Conservation (phyloP, 2,888 invertebrate genomes). For the Scaptomyza flava region DNA sequence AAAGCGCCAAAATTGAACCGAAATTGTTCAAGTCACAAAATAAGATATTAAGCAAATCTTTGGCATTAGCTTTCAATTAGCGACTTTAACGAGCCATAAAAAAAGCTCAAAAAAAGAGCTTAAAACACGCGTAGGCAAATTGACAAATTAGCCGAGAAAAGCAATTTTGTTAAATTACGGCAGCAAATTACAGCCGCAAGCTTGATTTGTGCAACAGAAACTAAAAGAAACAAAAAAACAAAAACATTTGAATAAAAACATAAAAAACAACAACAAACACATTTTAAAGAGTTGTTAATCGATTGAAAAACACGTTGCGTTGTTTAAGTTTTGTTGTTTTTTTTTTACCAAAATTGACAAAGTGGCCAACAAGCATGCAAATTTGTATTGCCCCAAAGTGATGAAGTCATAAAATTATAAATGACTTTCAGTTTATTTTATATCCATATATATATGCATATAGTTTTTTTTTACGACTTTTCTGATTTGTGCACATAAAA, state of each 20-base stretch:
- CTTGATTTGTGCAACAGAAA: constrained; percentile 40
- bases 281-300: constrained; percentile 62
- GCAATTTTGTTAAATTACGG: constrained; percentile 65
- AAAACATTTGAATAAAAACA: background rate
- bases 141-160: constrained; percentile 70
- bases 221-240: constrained; percentile 20
- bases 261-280: background rate
- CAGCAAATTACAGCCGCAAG: constrained; percentile 26
- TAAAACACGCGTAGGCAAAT: constrained; percentile 62
- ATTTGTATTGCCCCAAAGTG: constrained; percentile 54
- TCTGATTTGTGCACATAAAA: constrained; percentile 11
- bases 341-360: constrained; percentile 50
- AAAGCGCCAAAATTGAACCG: constrained; percentile 34
- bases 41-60: constrained; percentile 63
- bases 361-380: constrained; percentile 56
- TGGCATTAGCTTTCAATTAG: constrained; percentile 62
- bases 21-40: constrained; percentile 52
- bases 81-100: constrained; percentile 53
- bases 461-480: constrained; percentile 13
- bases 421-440: constrained; percentile 52
- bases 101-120: constrained; percentile 12
- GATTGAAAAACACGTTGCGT: constrained; percentile 70
- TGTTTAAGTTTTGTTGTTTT: constrained; percentile 14
- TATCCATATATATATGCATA: background rate
- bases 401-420: constrained; percentile 79